Evolutionary conservation across 2,113 vertebrate genomes (phyloP).

Genomic region (Carlito syrichta): DNA sequence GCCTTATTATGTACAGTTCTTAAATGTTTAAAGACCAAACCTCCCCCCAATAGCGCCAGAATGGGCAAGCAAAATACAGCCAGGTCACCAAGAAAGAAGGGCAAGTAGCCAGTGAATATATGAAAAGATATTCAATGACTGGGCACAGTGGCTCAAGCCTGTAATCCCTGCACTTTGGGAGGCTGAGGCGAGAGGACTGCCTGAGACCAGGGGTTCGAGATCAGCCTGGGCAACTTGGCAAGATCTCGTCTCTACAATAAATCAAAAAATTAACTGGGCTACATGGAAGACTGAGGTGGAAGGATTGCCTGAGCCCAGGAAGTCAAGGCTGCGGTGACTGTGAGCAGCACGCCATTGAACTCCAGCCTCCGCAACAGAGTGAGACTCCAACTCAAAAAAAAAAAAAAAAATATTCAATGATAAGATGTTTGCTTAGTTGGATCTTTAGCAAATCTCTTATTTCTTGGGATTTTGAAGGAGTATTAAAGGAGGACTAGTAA

Average conservation of each 20-base stretch:
- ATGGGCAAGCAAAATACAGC: not conserved
- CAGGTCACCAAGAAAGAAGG: not conserved
- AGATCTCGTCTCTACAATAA: not conserved
- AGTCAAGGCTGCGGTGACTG: too few species aligned
- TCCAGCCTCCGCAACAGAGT: too few species aligned
- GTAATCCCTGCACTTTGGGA: too few species aligned
- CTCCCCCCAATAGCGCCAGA: too few species aligned
- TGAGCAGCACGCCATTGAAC: too few species aligned
- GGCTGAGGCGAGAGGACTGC: not conserved
- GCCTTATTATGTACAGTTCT: not conserved
- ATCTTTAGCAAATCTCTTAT: not conserved
- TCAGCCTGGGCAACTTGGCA: not conserved
- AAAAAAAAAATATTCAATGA: not conserved
- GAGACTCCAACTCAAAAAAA: too few species aligned
- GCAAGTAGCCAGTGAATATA: not conserved
- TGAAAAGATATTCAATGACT: not conserved
- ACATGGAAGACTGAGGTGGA: too few species aligned
- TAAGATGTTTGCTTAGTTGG: not conserved
- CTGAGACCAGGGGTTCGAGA: not conserved
- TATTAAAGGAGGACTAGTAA: conserved; percentile 13
- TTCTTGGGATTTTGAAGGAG: not conserved
- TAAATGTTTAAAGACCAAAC: not conserved
- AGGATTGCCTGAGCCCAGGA: too few species aligned
- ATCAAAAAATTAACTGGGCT: too few species aligned
- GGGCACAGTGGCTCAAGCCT: too few species aligned